These are phyloP conservation scores for Pogonognathellus flavescens DNA, from an alignment of 1,140 invertebrate genomes.

Conservation along the genomic window DNA sequence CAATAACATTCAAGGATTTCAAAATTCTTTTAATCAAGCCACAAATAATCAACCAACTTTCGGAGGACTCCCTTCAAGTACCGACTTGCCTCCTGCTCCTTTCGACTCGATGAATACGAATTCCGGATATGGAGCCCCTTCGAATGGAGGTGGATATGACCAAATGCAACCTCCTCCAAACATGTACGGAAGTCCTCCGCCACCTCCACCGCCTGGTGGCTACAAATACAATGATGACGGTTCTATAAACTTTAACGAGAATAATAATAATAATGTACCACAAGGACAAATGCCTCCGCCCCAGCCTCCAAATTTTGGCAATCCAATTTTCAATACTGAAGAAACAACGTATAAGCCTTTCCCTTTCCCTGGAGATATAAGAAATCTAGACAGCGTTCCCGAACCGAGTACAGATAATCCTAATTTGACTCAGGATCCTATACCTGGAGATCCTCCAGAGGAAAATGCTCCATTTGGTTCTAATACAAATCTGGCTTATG, in stretches of 20 bases:
- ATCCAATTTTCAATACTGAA: conserved; percentile 29
- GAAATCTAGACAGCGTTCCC: not conserved
- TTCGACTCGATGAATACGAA: not conserved
- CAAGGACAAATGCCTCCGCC: not conserved
- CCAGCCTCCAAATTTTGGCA: not conserved
- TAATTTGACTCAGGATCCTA: conserved; percentile 7
- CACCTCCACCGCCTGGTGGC: not conserved
- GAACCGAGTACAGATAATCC: conserved; percentile 10
- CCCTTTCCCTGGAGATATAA: conserved; percentile 40
- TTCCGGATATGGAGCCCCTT: conserved; percentile 20
- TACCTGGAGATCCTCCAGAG: conserved; percentile 33
- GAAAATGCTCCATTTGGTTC: conserved; percentile 49
- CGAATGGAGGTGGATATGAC: not conserved
- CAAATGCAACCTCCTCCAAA: not conserved
- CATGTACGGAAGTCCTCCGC: not conserved
- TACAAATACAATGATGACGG: not conserved
- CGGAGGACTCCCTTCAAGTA: not conserved
- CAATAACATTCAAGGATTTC: not conserved
- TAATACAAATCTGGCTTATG: not conserved
- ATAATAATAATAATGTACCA: not conserved
- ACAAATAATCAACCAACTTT: not conserved
- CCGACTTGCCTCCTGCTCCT: conserved; percentile 37
- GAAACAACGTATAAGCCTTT: not conserved
- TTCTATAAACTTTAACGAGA: too few relatives aligned
- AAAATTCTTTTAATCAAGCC: not conserved